Conservation (phyloP, 2,797 vertebrate species). For the Ctenochaetus hawaiiensis region DNA sequence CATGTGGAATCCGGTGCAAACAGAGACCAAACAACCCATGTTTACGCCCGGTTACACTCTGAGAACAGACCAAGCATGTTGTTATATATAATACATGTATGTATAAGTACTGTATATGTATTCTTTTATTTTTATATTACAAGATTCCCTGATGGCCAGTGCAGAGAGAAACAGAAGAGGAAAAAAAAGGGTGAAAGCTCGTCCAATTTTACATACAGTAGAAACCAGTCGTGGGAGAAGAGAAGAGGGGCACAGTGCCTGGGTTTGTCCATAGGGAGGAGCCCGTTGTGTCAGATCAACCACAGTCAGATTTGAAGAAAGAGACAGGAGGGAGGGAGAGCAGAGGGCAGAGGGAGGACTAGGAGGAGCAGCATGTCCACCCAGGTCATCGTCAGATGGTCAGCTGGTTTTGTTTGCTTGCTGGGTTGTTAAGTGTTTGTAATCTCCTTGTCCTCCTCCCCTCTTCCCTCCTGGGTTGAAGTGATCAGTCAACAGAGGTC, state of each 20-base stretch:
- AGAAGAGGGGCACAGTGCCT: slow-evolving; percentile 65
- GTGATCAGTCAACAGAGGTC: slow-evolving; percentile 57
- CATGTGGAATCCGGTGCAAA: slow-evolving; percentile 22
- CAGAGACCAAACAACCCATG: slow-evolving; percentile 37
- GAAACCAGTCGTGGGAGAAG: slow-evolving; percentile 63
- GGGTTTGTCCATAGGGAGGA: slow-evolving; percentile 81
- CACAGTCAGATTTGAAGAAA: slow-evolving; percentile 85
- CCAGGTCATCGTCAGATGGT: slow-evolving; percentile 44
- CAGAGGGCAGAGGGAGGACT: slow-evolving; percentile 41
- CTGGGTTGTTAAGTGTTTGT: slow-evolving; percentile 66
- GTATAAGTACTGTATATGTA: slow-evolving; percentile 72
- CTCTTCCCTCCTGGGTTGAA: slow-evolving; percentile 50
- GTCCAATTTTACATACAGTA: slow-evolving; percentile 72
- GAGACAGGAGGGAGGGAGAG: slow-evolving; percentile 42
- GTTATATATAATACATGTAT: slow-evolving; percentile 73
- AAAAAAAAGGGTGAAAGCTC: slow-evolving; percentile 8
- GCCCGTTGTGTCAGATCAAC: slow-evolving; percentile 89
- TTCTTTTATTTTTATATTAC: slow-evolving; percentile 83
- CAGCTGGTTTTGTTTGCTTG: slow-evolving; percentile 67
- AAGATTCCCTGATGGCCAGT: slow-evolving; percentile 89
- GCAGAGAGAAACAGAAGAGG: slow-evolving; percentile 86
- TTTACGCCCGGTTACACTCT: slow-evolving; percentile 38
- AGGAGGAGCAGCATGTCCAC: slow-evolving; percentile 44
- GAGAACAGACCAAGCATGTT: slow-evolving; percentile 40
- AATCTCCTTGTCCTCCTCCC: slow-evolving; percentile 61